A percentile compares a stretch with the other conserved stretches of the same genome.
Evolutionary conservation across 2,113 vertebrate genomes (phyloP).

Genomic region (Rattus norvegicus): DNA sequence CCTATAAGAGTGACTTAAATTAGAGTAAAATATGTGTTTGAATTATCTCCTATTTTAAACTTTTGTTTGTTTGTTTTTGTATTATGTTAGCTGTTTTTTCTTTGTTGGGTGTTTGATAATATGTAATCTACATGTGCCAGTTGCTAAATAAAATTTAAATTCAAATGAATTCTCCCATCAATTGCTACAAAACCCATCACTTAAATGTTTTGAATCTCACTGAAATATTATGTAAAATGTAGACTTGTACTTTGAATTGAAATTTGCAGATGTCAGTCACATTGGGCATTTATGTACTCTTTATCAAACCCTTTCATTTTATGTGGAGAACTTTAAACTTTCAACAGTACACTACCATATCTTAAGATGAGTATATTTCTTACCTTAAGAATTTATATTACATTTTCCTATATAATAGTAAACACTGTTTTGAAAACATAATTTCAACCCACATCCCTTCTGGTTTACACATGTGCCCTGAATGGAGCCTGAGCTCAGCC

Average conservation of each 20-base stretch:
- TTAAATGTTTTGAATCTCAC: background rate
- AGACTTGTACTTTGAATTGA: slow-evolving; percentile 51
- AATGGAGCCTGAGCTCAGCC: no score
- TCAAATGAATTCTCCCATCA: slow-evolving; percentile 45
- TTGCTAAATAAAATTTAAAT: slow-evolving; percentile 69
- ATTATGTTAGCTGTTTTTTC: slow-evolving; percentile 71
- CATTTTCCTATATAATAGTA: background rate
- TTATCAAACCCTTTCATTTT: background rate
- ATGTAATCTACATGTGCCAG: slow-evolving; percentile 37
- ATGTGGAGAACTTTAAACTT: background rate
- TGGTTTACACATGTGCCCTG: no score
- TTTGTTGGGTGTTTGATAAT: slow-evolving; percentile 20
- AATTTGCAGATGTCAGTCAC: background rate
- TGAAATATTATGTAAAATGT: background rate
- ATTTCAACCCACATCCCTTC: background rate
- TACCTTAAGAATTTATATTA: background rate
- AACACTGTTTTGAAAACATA: background rate
- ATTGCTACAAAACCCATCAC: background rate
- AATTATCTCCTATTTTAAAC: slow-evolving; percentile 64
- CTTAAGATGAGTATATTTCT: background rate
- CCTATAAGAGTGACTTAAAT: slow-evolving; percentile 70
- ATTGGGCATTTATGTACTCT: background rate
- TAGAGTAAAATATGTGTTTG: slow-evolving; percentile 74
- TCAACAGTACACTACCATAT: background rate
- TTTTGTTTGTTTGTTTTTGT: slow-evolving; percentile 65